Evolutionary conservation across 2,888 invertebrate species (phyloP).

Genomic region (Oligia latruncula): DNA sequence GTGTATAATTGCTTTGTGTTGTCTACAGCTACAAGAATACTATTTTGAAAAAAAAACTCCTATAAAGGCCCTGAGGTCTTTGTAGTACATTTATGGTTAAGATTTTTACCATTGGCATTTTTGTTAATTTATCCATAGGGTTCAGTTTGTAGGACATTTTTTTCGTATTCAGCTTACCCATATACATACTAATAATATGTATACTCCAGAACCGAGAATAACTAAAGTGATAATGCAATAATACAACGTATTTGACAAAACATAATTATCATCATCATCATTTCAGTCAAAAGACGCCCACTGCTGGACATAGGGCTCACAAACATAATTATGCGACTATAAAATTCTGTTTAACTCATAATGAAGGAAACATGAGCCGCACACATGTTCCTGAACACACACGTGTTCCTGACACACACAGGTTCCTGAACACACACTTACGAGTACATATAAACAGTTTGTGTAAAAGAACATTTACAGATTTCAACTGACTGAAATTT

Average conservation of each 20-base stretch:
- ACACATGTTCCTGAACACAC: no score
- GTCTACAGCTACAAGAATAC: background rate
- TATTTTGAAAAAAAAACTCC: background rate
- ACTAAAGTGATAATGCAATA: background rate
- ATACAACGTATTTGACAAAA: background rate
- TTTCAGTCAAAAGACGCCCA: no score
- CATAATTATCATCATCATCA: background rate
- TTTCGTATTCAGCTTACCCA: background rate
- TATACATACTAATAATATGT: no score
- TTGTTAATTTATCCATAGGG: no score
- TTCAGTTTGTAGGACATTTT: background rate
- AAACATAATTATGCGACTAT: background rate
- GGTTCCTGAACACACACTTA: background rate
- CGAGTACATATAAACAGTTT: background rate
- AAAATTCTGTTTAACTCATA: background rate
- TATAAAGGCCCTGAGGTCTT: no score
- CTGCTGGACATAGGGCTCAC: no score
- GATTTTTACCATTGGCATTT: no score
- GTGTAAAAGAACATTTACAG: background rate
- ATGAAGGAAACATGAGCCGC: no score
- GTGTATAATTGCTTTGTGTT: background rate
- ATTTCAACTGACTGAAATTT: constrained; percentile 11
- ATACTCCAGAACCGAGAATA: background rate
- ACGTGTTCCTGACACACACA: background rate
- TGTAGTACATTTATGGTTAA: no score